Evolutionary conservation across 2,113 vertebrate species (phyloP), one percentile per base, ranked within the genome.

Genomic region (Solea senegalensis): DNA sequence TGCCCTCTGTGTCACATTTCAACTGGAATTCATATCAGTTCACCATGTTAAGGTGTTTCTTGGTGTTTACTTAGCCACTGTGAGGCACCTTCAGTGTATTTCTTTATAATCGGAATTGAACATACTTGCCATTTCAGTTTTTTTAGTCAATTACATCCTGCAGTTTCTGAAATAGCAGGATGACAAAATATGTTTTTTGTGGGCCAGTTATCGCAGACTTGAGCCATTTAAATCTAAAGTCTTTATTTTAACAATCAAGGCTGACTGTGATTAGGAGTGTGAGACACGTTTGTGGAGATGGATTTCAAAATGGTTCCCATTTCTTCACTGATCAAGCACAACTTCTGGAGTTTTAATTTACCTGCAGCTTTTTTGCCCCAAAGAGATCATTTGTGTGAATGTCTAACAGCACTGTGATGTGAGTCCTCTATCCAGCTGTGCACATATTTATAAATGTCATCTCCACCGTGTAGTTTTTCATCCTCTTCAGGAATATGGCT

Each of bases 331-430:
- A 82, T 85, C 54, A 65, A 85, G 27, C 34, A 53, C 27, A 67
- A 57, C 52, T 65, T 28, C 10, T 34, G 34, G 34, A 34, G 5
- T 71, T 70, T 67, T 61, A 56, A 74, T 68, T 63, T 74, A 71
- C 72, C 79, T 69, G 65, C 53, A 69, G 79, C 56, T 79, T 80
- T 67, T 8, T 76, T 61, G 39, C 50, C 64, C 41, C 52, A 67
- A 64, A 65, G 61, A 44, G 56, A 78, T 74, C 5, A 49, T 74
- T 71, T 40, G 11, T 40, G 28, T 77, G 51, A 58, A 54, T 64
- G 64, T 65, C 58, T 50, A 74, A 51, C 66, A 61, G 45, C 5
- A 0, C 21, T 16, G 46, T 15, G 16, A 65, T 48, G 51, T 15
- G 8, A 55, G 53, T 78, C 5, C 9, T 15, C 39, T 69, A 7